Base-by-base conservation (phyloP, 2,113 vertebrate genomes). In the Trochalopteron elliotii region DNA sequence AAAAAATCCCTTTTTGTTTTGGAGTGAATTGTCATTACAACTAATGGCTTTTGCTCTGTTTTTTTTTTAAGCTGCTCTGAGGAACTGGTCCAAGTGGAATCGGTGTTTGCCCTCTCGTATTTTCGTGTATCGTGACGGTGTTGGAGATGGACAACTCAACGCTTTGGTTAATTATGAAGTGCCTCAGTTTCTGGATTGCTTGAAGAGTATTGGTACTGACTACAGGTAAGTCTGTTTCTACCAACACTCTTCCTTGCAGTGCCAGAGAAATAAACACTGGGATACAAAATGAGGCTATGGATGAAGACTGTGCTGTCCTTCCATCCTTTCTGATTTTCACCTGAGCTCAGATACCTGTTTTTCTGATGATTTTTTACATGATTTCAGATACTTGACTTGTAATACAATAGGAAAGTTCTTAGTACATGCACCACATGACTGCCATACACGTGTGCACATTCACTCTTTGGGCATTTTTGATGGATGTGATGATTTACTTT, bases 51-150 rank as follows among this genome's bases (percentile, higher is more conserved):
- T 68, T 64, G 5, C 10, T 76, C 4, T n/a, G n/a, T 40, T 11
- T 20, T 17, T 25, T 20, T 42, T n/a, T 94, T 85, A 93, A 99
- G 99, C 87, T 79, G 99, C 99, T 5, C 96, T 99, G 11, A 98
- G 98, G 75, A 97, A 98, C 3, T 99, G 99, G 97, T 93, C 96
- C 45, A 98, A 96, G 59, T 98, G 97, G 96, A 99, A 99, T 53
- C 96, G 95, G 14, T 97, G 94, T 89, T 97, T 99, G 91, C 99
- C 99, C 0, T 97, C 98, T 30, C 99, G 99, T 21, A 98, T 99
- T 86, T 97, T 99, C 3, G 98, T 99, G 89, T 99, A 99, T 87
- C 97, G 99, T 14, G 99, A 99, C 35, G 99, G 99, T 1, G 99
- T 99, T 17, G 99, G 99, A 8, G 99, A 99, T 2, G 99, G 99